phyloP scores from a whole-genome alignment of 2,888 invertebrate genomes.

The Tolmerus cingulatus region DNA sequence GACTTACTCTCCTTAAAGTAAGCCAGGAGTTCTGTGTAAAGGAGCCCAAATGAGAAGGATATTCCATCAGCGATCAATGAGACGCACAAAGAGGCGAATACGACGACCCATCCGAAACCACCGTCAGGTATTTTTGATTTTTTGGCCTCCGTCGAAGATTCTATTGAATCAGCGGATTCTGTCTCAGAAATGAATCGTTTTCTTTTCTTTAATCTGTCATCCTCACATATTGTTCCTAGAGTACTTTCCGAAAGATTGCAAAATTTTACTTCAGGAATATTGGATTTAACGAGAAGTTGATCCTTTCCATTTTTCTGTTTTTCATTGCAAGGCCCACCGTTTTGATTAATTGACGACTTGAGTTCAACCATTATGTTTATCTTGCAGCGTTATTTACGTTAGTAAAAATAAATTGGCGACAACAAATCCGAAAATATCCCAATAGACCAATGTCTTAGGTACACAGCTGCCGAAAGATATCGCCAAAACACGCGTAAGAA shows the following conservation, averaged over 20 bases:
- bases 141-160: conserved; percentile 58
- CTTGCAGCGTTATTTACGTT: not conserved
- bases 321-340: conserved; percentile 51
- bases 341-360: conserved; percentile 32
- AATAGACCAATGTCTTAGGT: conserved; percentile 20
- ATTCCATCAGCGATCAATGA: conserved; percentile 93
- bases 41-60: conserved; percentile 90
- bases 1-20: conserved; percentile 84
- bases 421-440: conserved; percentile 9
- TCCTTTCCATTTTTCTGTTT: conserved; percentile 56
- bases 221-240: not conserved
- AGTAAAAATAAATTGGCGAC: not conserved
- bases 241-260: conserved; percentile 57
- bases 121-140: conserved; percentile 62
- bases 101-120: conserved; percentile 69
- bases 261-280: conserved; percentile 62
- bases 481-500: not conserved
- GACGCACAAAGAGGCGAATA: conserved; percentile 82
- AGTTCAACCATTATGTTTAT: conserved; percentile 37
- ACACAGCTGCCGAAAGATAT: not conserved
- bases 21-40: conserved; percentile 82
- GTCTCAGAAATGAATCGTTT: conserved; percentile 57
- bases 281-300: conserved; percentile 51
- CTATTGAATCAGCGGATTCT: conserved; percentile 60
- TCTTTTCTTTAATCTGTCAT: conserved; percentile 53